Base-by-base conservation (phyloP, 1,140 invertebrate species). In the Lanistes nyassanus region DNA sequence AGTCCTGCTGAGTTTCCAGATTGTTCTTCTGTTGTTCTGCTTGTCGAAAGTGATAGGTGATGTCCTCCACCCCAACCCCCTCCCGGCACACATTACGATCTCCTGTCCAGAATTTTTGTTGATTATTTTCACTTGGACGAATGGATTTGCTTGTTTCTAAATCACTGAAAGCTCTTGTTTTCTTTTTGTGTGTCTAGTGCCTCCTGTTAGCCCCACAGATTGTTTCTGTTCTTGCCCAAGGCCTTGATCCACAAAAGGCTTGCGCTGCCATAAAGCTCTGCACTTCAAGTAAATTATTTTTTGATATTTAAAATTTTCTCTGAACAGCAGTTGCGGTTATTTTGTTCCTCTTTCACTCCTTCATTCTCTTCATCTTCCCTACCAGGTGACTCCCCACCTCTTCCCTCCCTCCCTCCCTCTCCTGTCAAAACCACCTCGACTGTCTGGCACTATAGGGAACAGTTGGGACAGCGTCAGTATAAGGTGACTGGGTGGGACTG, bases 211-310 rank as follows among this genome's bases (percentile, higher is more conserved):
- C 71, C 39, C 76, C 76, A 3, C 34, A 73, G 3, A 3, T 77
- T 19, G 76, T 77, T 7, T 23, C 51, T n/a, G 66, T 53, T 56
- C 29, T 77, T 19, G 26, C 64, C 2, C n/a, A 68, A 47, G 76
- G 76, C 16, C 23, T 71, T 5, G 76, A 77, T 53, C 76, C 76
- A 11, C 56, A 74, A 34, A 66, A 39, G 51, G 71, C 70, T 37
- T 77, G 76, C 58, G 69, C 70, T 37, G 47, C 67, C n/a, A 47
- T 74, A 37, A 68, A 74, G 29, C 66, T 77, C 13, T 77, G 76
- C 62, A 56, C 69, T 37, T 53, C 64, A 66, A 34, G 23, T 47
- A 31, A 23, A n/a, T 23, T 53, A 51, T 21, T 26, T 53, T 47
- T 16, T 71, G 9, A 53, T 42, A 53, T 56, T 62, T 62, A 26